These are phyloP conservation scores for Valencia hispanica DNA, from an alignment of 2,797 vertebrate species.

Conservation along the genomic window DNA sequence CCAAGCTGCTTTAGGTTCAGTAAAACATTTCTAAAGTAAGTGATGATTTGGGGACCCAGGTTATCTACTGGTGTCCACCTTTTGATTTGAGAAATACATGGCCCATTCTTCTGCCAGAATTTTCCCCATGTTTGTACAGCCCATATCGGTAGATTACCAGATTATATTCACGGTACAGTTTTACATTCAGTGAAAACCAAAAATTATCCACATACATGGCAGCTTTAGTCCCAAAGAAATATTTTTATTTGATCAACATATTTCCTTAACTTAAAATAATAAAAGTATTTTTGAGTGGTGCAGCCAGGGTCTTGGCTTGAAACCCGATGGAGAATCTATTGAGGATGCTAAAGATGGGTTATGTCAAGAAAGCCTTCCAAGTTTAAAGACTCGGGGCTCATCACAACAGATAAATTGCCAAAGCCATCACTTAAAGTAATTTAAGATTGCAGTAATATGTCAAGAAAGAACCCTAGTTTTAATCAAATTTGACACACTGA, in stretches of 20 bases:
- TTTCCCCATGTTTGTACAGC: not conserved
- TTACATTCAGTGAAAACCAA: not conserved
- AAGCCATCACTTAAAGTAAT: not conserved
- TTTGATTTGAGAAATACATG: not conserved
- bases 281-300: not conserved
- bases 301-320: not conserved
- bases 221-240: not conserved
- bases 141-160: not conserved
- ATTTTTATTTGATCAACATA: not conserved
- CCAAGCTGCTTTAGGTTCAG: not conserved
- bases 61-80: not conserved
- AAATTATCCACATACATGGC: not conserved
- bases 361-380: not conserved
- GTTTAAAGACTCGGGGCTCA: not conserved
- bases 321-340: not conserved
- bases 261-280: not conserved
- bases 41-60: not conserved
- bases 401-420: not conserved
- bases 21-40: not conserved
- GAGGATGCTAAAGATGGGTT: not conserved
- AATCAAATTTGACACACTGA: not conserved
- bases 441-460: not conserved
- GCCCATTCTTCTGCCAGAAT: no score
- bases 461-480: not conserved
- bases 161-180: not conserved